A percentile compares a stretch with the other conserved stretches of the same genome.
These are phyloP conservation scores for Minunthozetes semirufus DNA, from an alignment of 2,888 invertebrate genomes.

Conservation along the genomic window DNA sequence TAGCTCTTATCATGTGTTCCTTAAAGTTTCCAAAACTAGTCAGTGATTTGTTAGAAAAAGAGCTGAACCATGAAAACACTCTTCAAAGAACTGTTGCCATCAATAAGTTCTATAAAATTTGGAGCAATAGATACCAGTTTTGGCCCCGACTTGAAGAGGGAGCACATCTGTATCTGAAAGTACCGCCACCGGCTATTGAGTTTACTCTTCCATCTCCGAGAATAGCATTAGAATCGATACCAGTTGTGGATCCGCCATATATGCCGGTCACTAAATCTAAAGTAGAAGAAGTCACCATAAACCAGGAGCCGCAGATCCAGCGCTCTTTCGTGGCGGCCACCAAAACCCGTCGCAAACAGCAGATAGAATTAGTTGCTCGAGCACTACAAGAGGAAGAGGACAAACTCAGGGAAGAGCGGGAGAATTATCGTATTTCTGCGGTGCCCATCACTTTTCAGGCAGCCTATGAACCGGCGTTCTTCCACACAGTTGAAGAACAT, in stretches of 20 bases:
- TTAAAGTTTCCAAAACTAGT: slow-evolving; percentile 85
- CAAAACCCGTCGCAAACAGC: slow-evolving; percentile 96
- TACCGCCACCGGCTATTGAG: slow-evolving; percentile 97
- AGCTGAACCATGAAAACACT: slow-evolving; percentile 75
- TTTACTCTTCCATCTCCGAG: slow-evolving; percentile 98
- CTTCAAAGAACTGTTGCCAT: slow-evolving; percentile 74
- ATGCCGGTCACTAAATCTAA: slow-evolving; percentile 95
- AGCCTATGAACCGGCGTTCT: slow-evolving; percentile 87
- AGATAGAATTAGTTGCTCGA: slow-evolving; percentile 92
- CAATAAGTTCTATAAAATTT: slow-evolving; percentile 67
- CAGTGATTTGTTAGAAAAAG: slow-evolving; percentile 77
- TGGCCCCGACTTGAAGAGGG: slow-evolving; percentile 99
- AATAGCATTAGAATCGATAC: slow-evolving; percentile 88
- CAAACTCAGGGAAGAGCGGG: slow-evolving; percentile 85
- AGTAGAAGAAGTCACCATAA: slow-evolving; percentile 96
- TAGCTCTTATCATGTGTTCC: slow-evolving; percentile 83
- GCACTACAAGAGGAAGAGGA: slow-evolving; percentile 94
- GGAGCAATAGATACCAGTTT: slow-evolving; percentile 94
- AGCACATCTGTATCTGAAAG: slow-evolving; percentile 90
- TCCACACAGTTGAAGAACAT: slow-evolving; percentile 75
- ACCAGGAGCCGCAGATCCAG: slow-evolving; percentile 85
- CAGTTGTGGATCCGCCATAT: slow-evolving; percentile 98
- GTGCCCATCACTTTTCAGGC: slow-evolving; percentile 92
- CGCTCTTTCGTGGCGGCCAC: slow-evolving; percentile 94
- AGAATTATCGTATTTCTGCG: slow-evolving; percentile 89